Conservation (phyloP, 2,888 invertebrate species). For the Tinea semifulvella region DNA sequence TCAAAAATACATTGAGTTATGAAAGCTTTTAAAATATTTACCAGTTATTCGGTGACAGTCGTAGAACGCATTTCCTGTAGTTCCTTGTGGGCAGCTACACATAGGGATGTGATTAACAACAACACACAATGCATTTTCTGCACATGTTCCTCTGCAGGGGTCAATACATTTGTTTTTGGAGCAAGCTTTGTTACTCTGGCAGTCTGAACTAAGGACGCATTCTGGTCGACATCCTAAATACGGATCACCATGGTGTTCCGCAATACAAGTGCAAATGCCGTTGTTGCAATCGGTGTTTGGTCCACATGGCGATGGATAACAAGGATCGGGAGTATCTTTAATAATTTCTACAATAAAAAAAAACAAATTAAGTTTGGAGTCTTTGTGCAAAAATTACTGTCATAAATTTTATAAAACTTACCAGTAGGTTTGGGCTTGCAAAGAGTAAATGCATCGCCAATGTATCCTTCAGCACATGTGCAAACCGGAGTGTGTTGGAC, state of each 20-base stretch:
- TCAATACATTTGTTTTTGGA: slow-evolving; percentile 73
- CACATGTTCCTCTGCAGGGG: slow-evolving; percentile 78
- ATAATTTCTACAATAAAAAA: slow-evolving; percentile 10
- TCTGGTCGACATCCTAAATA: slow-evolving; percentile 74
- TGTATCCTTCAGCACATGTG: slow-evolving; percentile 73
- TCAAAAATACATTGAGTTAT: not conserved
- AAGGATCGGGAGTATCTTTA: slow-evolving; percentile 35
- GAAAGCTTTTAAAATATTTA: slow-evolving; percentile 21
- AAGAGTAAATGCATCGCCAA: slow-evolving; percentile 71
- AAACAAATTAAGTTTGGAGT: too few relatives aligned
- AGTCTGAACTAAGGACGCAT: slow-evolving; percentile 74
- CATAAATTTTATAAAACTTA: slow-evolving; percentile 24
- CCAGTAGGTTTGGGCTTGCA: slow-evolving; percentile 55
- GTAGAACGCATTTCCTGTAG: slow-evolving; percentile 74
- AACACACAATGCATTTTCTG: slow-evolving; percentile 73
- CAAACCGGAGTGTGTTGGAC: slow-evolving; percentile 79
- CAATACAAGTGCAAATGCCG: slow-evolving; percentile 67
- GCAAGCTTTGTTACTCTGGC: slow-evolving; percentile 71
- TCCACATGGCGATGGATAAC: slow-evolving; percentile 74
- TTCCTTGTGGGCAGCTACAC: slow-evolving; percentile 74
- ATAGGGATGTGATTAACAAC: slow-evolving; percentile 77
- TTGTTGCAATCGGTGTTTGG: slow-evolving; percentile 66
- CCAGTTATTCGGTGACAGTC: slow-evolving; percentile 66
- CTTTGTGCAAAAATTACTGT: not conserved
- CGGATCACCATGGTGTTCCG: slow-evolving; percentile 74